Percentiles rank a stretch among this genome's conserved stretches.
Evolutionary conservation across 2,888 invertebrate species (phyloP).

Genomic region (Oxytorus armatus): DNA sequence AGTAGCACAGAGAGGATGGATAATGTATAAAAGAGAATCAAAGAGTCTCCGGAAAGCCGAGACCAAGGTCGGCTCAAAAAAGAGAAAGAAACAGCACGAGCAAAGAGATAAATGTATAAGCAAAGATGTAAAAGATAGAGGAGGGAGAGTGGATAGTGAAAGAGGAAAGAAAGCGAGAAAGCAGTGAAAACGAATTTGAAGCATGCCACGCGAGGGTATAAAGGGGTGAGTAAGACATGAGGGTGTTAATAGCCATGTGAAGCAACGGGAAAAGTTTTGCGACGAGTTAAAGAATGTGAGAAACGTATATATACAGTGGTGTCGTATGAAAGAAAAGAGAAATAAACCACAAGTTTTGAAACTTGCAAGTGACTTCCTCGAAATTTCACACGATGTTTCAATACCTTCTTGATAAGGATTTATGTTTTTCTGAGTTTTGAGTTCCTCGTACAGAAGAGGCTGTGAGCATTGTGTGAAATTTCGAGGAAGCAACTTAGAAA

Average conservation of each 20-base stretch:
- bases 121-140: background rate
- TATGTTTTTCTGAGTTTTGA: too few species aligned
- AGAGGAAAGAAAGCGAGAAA: slow-evolving; percentile 3
- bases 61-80: slow-evolving; percentile 5
- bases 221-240: slow-evolving; percentile 28
- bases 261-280: slow-evolving; percentile 38
- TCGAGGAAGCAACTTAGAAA: too few species aligned
- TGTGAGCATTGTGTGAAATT: too few species aligned
- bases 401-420: too few species aligned
- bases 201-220: slow-evolving; percentile 16
- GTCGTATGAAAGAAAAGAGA: background rate
- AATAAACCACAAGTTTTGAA: too few species aligned
- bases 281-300: slow-evolving; percentile 45
- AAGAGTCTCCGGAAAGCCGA: slow-evolving; percentile 31
- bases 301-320: slow-evolving; percentile 26
- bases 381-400: too few species aligned
- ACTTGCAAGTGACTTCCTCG: too few species aligned
- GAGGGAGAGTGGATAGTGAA: slow-evolving; percentile 6
- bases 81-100: slow-evolving; percentile 5
- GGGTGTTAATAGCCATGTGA: slow-evolving; percentile 46
- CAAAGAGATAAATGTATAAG: background rate
- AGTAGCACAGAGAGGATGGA: slow-evolving; percentile 12
- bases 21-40: slow-evolving; percentile 26
- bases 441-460: too few species aligned
- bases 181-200: slow-evolving; percentile 22